These are phyloP conservation scores for Philaethria dido DNA, from an alignment of 2,888 invertebrate species.

Conservation along the genomic window DNA sequence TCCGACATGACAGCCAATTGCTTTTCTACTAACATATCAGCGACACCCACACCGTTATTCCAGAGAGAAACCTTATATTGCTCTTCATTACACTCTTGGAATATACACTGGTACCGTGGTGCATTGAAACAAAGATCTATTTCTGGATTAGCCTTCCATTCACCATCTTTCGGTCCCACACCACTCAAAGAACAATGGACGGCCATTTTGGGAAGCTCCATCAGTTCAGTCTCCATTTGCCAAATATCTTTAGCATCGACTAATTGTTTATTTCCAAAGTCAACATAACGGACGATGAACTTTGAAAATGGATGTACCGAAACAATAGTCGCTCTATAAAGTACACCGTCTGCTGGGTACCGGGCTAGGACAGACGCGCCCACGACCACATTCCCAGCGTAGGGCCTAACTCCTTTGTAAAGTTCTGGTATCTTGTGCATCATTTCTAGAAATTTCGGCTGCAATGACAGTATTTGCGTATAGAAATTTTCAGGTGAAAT, in stretches of 20 bases:
- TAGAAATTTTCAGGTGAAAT: constrained; percentile 89
- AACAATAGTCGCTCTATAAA: constrained; percentile 88
- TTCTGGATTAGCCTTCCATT: constrained; percentile 82
- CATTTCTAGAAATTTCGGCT: constrained; percentile 85
- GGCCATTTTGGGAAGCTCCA: constrained; percentile 88
- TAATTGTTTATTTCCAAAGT: constrained; percentile 89
- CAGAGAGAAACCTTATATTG: constrained; percentile 77
- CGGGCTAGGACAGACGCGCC: constrained; percentile 88
- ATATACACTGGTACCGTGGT: constrained; percentile 83
- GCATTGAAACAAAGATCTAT: constrained; percentile 86
- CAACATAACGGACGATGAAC: constrained; percentile 88
- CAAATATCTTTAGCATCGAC: constrained; percentile 87
- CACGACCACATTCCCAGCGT: constrained; percentile 70
- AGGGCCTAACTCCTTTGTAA: constrained; percentile 83
- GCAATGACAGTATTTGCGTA: constrained; percentile 80
- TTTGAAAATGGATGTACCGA: constrained; percentile 83
- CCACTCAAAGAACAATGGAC: constrained; percentile 86
- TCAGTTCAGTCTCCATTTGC: constrained; percentile 86
- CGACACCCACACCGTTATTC: constrained; percentile 75
- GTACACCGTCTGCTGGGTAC: constrained; percentile 87
- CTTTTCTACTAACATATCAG: constrained; percentile 75
- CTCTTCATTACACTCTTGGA: constrained; percentile 77
- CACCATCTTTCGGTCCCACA: constrained; percentile 82
- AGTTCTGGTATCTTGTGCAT: constrained; percentile 88
- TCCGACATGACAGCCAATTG: constrained; percentile 72